Evolutionary conservation across 2,888 invertebrate species (phyloP), one percentile per base, ranked within the genome.

Genomic region (Plemyria rubiginata): DNA sequence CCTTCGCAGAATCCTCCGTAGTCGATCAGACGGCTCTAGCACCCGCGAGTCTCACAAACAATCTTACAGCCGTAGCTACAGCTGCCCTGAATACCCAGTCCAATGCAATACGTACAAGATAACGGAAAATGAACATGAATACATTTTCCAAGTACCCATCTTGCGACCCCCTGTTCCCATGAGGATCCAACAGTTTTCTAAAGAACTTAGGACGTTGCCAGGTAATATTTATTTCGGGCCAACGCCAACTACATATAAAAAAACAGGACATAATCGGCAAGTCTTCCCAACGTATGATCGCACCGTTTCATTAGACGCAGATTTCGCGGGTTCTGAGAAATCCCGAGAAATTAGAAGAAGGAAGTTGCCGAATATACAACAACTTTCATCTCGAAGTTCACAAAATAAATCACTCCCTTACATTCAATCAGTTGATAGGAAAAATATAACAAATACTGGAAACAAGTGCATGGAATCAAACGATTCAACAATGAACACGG

Each of bases 31-130:
- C 16, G 84, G 85, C 70, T 81, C 84, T 28, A 75, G 75, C 65
- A 67, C 78, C 43, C 81, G 77, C 75, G 82, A 86, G 59, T 74
- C 78, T 11, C 76, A 75, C 28, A 80, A 79, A 52, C 79, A 80
- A 66, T 75, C 81, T 66, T 86, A 86, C 66, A 80, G 84, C 73
- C 78, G 86, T 69, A 88, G 86, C 70, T 77, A 83, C 67, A 91
- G 87, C 60, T 88, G 84, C 62, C 84, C 88, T 41, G 88, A 90
- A 72, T 81, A 85, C 64, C 77, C 82, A 22, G 72, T 77, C 11
- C 75, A 80, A 43, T 77, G 77, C 8, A 81, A 86, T 66, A 82
- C 85, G 1, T 86, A 85, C 61, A 87, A 86, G 78, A 79, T 87
- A 65, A 80, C 79, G 0, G 86, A 87, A 50, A 81, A 82, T 55